Conservation (phyloP, 2,888 invertebrate genomes). For the Orthosia gothica region DNA sequence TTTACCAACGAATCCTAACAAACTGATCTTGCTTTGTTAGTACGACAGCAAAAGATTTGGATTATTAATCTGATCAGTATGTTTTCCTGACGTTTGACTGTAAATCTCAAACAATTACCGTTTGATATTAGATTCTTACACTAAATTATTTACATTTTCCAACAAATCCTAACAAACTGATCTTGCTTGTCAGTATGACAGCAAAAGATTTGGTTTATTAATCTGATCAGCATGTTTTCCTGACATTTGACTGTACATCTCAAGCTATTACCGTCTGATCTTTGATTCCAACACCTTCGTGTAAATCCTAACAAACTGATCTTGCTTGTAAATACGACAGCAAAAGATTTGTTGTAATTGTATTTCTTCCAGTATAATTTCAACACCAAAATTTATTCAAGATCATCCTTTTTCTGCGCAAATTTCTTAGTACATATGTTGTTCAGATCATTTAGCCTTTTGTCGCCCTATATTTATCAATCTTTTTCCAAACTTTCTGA, state of each 20-base stretch:
- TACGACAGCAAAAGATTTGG: too few relatives aligned
- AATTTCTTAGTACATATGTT: not conserved
- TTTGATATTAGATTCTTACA: not conserved
- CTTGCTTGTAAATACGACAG: too few relatives aligned
- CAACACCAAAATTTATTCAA: constrained; percentile 15
- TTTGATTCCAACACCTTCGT: too few relatives aligned
- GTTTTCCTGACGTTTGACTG: not conserved
- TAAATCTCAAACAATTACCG: not conserved
- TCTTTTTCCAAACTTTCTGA: not conserved
- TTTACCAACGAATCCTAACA: too few relatives aligned
- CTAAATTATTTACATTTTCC: too few relatives aligned
- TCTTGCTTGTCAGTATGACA: not conserved
- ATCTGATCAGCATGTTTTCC: not conserved
- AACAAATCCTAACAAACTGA: too few relatives aligned
- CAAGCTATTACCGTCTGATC: too few relatives aligned
- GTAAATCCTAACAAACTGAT: not conserved
- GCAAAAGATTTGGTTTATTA: too few relatives aligned
- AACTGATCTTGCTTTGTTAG: not conserved
- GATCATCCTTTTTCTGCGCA: constrained; percentile 19
- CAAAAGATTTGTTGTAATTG: too few relatives aligned
- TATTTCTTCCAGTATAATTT: not conserved
- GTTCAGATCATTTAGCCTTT: not conserved
- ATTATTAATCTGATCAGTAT: not conserved
- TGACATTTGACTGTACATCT: too few relatives aligned
- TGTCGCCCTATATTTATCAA: not conserved